Conservation (phyloP, 1,140 invertebrate genomes). For the Meloidogyne hapla region DNA sequence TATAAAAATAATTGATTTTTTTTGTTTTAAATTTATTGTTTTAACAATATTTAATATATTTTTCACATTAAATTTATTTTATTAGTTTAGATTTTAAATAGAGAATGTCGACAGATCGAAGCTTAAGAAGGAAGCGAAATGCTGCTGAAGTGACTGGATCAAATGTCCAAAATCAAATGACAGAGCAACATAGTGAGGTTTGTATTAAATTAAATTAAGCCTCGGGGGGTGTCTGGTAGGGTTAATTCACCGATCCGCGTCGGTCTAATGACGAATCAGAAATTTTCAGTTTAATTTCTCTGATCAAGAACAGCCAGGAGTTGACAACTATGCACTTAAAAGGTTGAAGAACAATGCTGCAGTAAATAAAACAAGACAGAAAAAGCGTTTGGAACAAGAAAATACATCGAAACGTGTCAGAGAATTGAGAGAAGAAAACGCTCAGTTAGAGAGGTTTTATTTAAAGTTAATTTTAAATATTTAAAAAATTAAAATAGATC, state of each 20-base stretch:
- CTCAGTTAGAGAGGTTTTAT: conserved; percentile 33
- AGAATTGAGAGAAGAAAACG: conserved; percentile 41
- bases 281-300: background rate
- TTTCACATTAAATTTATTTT: background rate
- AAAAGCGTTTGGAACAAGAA: conserved; percentile 43
- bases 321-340: conserved; percentile 46
- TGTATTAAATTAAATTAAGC: background rate
- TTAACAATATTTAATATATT: background rate
- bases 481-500: conserved; percentile 33
- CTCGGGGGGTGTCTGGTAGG: background rate
- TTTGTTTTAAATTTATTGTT: no score
- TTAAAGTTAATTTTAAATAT: background rate
- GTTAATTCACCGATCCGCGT: no score
- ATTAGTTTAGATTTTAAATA: background rate
- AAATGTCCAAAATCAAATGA: background rate
- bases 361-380: conserved; percentile 47
- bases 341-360: conserved; percentile 43
- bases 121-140: conserved; percentile 5
- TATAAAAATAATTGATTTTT: no score
- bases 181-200: background rate
- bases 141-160: background rate
- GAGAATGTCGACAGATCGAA: background rate
- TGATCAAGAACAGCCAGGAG: background rate
- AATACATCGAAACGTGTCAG: conserved; percentile 40
- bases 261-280: no score